Evolutionary conservation across 2,113 vertebrate genomes (phyloP).

Genomic region (Pavo muticus): DNA sequence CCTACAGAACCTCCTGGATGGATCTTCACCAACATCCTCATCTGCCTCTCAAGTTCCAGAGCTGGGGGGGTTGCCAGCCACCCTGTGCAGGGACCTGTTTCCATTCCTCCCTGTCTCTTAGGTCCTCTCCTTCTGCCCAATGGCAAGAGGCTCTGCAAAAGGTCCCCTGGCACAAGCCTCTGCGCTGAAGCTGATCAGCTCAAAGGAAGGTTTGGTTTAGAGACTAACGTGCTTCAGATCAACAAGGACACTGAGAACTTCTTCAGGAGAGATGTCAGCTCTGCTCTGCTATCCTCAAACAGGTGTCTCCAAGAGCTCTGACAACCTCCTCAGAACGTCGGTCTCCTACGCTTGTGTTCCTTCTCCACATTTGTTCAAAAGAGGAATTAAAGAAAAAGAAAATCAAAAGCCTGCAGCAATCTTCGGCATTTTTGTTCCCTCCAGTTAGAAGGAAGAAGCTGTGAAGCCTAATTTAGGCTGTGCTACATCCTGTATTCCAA

Average conservation of each 20-base stretch:
- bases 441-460: neutral
- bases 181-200: too few species aligned
- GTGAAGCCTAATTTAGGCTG: slow-evolving; percentile 30
- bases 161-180: too few species aligned
- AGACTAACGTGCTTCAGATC: neutral
- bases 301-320: neutral
- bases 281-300: neutral
- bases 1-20: too few species aligned
- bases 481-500: neutral
- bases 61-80: too few species aligned
- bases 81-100: too few species aligned
- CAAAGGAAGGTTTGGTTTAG: neutral
- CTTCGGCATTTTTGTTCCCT: slow-evolving; percentile 10
- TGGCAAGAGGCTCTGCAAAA: too few species aligned
- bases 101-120: too few species aligned
- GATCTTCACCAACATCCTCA: too few species aligned
- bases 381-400: neutral
- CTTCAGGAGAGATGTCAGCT: neutral
- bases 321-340: neutral
- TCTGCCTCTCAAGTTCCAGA: too few species aligned
- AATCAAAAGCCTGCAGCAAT: neutral
- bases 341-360: neutral
- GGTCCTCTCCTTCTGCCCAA: too few species aligned
- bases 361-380: neutral
- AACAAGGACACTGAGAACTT: rapidly evolving